Evolutionary conservation across 1,140 invertebrate genomes (phyloP), one percentile per base, ranked within the genome.

Genomic region (Lordiphosa stackelbergi): DNA sequence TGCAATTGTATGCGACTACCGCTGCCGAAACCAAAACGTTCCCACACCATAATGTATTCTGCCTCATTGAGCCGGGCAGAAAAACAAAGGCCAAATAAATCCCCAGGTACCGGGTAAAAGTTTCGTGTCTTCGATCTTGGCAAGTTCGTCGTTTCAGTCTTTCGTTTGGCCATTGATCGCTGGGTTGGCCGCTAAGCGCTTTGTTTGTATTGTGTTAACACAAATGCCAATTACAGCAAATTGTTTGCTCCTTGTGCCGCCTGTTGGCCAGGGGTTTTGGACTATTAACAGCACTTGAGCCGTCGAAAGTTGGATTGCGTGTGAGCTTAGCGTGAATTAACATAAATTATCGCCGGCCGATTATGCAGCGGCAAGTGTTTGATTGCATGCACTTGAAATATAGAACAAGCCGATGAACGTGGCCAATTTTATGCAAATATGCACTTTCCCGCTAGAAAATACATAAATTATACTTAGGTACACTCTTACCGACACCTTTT

Each of bases 221-320:
- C 61, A 83, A 83, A 69, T 63, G 78, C 61, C 73, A 81, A 81
- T 81, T 81, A 81, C 57, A 54, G 68, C 59, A 69, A 83, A 72
- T 81, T 75, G 71, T 40, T 46, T 45, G 60, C 61, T 36, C 42
- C 42, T 62, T 49, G 35, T 43, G 52, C 66, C 24, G 55, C 55
- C 46, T 55, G 48, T 56, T 28, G 11, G 53, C 54, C 69, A 35
- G 34, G 47, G 38, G 49, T 64, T 73, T 71, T 43, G 52, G 63
- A 52, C 58, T 46, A 78, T 72, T 68, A 64, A 51, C 58, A 54
- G 53, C 43, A 38, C 49, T 56, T 65, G 69, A 61, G 57, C 53
- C 41, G 57, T 53, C 56, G 63, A 79, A 79, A 79, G 75, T 68
- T 49, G 53, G 56, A 52, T 81, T 81, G 75, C 75, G 75, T 75